Evolutionary conservation across 2,888 invertebrate species (phyloP), one percentile per base, ranked within the genome.

Genomic region (Drosophila maculinotata): DNA sequence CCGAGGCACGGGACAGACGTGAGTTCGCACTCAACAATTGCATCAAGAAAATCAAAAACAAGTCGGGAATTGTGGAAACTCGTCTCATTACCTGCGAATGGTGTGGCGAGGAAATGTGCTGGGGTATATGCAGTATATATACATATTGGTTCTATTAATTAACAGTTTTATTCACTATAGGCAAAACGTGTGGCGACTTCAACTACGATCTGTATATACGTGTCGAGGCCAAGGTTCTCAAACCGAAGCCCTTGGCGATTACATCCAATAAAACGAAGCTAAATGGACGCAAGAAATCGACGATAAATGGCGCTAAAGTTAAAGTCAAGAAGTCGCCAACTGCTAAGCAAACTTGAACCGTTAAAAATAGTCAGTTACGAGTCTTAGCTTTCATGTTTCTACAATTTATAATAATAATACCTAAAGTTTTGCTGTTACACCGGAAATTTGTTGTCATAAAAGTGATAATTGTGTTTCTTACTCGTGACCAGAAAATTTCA

Each of bases 101-200:
- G 88, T 97, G 97, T 82, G 95, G 95, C 5, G 97, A 97, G 90
- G 97, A 97, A 91, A 95, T 96, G 92, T 97, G 97, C 90, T 94
- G 94, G 89, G 95, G 95, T 94, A 63, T 41, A 25, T 9, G 42
- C 5, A 31, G 1, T 5, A n/a, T n/a, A n/a, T n/a, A n/a, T n/a
- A n/a, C n/a, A 30, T 30, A 38, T 14, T 6, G 3, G 4, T 10
- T 38, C 7, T 10, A 5, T 25, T 2, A 15, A 9, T 10, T 1
- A 2, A 20, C 4, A 14, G n/a, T 56, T 48, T 17, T 45, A 23
- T 15, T 15, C 20, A 45, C 60, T 60, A 0, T 38, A 91, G 91
- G 91, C 4, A 89, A 89, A 59, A 76, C 80, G n/a, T 92, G 92
- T 58, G 88, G 83, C 12, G 90, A 92, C 48, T 91, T 91, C 49